phyloP scores from a whole-genome alignment of 1,140 invertebrate genomes.

The Pemphigus obesinymphae region DNA sequence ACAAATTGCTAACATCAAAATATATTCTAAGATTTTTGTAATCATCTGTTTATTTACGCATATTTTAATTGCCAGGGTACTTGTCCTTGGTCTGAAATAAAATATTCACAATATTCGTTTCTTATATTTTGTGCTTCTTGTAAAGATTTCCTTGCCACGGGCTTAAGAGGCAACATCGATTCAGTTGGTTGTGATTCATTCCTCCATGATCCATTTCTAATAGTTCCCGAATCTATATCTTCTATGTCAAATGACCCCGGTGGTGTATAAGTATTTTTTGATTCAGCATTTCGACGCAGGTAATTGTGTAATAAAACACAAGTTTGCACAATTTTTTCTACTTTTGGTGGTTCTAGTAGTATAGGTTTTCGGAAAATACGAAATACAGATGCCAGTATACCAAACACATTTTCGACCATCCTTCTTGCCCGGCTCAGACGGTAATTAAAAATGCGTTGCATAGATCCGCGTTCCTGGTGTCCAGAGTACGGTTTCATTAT shows the following conservation, averaged over 20 bases:
- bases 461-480: neutral
- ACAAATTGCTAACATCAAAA: neutral
- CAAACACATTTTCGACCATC: too few species aligned
- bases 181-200: neutral
- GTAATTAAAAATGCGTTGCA: slow-evolving; percentile 50
- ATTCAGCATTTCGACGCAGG: neutral
- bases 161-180: neutral
- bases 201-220: slow-evolving; percentile 2
- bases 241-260: neutral
- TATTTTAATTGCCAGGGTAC: slow-evolving; percentile 24
- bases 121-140: neutral
- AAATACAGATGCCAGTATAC: slow-evolving; percentile 47
- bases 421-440: slow-evolving; percentile 49
- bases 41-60: neutral
- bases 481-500: slow-evolving; percentile 18
- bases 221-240: neutral
- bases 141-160: neutral
- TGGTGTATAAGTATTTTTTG: slow-evolving; percentile 14
- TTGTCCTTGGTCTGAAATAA: slow-evolving; percentile 10
- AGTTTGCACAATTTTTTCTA: slow-evolving; percentile 21
- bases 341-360: slow-evolving; percentile 39
- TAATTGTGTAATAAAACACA: slow-evolving; percentile 40
- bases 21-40: neutral
- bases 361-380: slow-evolving; percentile 41
- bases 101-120: neutral